Evolutionary conservation across 1,140 invertebrate species (phyloP).

Genomic region (Medauroidea extradentata): DNA sequence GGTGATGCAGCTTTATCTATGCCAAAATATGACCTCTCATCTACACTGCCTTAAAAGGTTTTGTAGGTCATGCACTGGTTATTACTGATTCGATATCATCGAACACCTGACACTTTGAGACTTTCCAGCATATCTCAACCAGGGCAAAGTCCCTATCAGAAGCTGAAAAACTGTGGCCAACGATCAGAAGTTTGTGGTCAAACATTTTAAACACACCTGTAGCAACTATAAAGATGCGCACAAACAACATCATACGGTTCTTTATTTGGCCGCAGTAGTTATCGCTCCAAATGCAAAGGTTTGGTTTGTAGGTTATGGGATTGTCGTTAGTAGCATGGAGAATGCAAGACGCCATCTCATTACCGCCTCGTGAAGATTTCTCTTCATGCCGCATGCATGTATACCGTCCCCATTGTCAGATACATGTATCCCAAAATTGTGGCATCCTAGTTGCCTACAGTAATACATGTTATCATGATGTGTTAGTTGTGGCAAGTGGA

Average conservation of each 20-base stretch:
- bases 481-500: constrained; percentile 10
- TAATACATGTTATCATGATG: constrained; percentile 28
- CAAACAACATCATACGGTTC: constrained; percentile 21
- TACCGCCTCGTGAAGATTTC: too few species aligned
- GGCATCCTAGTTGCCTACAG: constrained; percentile 18
- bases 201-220: constrained; percentile 13
- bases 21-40: too few species aligned
- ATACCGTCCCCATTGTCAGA: not conserved
- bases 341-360: too few species aligned
- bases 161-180: constrained; percentile 18
- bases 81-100: constrained; percentile 12
- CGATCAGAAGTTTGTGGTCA: constrained; percentile 20
- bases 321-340: not conserved
- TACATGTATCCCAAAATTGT: constrained; percentile 17
- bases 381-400: too few species aligned
- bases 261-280: constrained; percentile 24
- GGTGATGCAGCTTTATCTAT: too few species aligned
- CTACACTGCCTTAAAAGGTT: not conserved
- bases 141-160: constrained; percentile 20
- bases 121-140: constrained; percentile 18
- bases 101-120: constrained; percentile 3
- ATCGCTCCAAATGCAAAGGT: constrained; percentile 20
- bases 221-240: constrained; percentile 14
- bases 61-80: constrained; percentile 5
- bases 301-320: not conserved